phyloP scores from a whole-genome alignment of 2,797 vertebrate species.

The Xiphophorus birchmanni region DNA sequence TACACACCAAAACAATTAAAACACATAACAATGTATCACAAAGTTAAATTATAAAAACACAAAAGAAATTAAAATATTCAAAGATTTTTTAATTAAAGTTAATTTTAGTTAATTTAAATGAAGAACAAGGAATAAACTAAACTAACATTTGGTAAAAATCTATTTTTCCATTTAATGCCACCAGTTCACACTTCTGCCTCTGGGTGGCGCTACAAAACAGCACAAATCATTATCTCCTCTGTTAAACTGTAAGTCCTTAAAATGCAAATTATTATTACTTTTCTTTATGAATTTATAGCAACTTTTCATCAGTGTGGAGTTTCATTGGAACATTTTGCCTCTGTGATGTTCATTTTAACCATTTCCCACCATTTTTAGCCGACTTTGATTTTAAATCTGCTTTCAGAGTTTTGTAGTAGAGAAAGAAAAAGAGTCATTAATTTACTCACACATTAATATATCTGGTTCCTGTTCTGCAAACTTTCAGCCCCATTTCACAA shows the following conservation, averaged over 20 bases:
- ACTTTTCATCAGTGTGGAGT: too few species aligned
- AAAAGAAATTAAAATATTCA: neutral
- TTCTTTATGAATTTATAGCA: neutral
- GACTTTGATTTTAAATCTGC: neutral
- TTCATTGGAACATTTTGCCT: neutral
- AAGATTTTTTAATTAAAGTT: too few species aligned
- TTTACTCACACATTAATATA: neutral
- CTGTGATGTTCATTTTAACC: neutral
- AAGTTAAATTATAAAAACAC: too few species aligned
- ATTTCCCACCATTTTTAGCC: neutral
- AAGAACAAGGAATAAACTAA: neutral
- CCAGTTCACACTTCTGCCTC: neutral
- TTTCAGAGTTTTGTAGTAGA: neutral
- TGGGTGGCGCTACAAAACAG: neutral
- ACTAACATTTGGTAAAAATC: neutral
- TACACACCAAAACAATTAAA: neutral
- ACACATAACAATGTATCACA: too few species aligned
- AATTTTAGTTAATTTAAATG: too few species aligned
- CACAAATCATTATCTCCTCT: too few species aligned
- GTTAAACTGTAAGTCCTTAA: neutral
- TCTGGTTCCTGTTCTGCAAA: neutral
- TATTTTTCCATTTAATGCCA: neutral
- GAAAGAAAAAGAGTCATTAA: neutral
- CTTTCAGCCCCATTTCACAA: neutral
- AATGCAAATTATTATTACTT: neutral